Conservation (phyloP, 2,797 vertebrate genomes). For the Phoebastria nigripes region DNA sequence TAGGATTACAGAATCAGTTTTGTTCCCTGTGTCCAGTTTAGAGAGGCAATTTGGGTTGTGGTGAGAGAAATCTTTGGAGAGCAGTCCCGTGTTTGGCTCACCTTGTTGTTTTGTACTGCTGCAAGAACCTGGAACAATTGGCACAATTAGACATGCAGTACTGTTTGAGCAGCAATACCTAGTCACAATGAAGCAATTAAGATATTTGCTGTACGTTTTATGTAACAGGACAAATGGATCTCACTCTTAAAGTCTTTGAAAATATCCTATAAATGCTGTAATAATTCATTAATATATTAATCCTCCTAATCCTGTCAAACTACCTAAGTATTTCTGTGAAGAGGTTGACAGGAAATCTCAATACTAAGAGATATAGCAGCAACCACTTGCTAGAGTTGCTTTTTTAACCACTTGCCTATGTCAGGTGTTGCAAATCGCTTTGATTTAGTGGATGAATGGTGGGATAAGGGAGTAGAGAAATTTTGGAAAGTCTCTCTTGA, state of each 20-base stretch:
- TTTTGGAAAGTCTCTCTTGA: neutral
- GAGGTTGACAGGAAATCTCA: constrained; percentile 25
- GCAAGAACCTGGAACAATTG: neutral
- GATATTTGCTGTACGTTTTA: constrained; percentile 69
- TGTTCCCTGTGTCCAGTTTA: neutral
- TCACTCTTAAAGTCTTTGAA: constrained; percentile 63
- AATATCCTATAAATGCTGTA: constrained; percentile 71
- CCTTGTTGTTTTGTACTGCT: neutral
- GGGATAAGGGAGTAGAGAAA: neutral
- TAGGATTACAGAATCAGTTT: neutral
- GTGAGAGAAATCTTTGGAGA: neutral
- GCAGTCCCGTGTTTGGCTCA: neutral
- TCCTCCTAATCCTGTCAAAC: constrained; percentile 76
- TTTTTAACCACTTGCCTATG: neutral
- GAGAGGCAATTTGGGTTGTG: neutral
- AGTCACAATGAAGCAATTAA: constrained; percentile 70
- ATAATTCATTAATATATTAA: constrained; percentile 76
- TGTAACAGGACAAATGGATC: constrained; percentile 71
- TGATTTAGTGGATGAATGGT: neutral
- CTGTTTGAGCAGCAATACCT: constrained; percentile 23
- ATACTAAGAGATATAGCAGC: neutral
- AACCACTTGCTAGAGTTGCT: neutral
- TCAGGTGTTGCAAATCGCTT: neutral
- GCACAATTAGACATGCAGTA: neutral
- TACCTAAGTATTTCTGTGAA: constrained; percentile 35